Evolutionary conservation across 2,113 vertebrate genomes (phyloP).

Genomic region (Mormoops blainvillei): DNA sequence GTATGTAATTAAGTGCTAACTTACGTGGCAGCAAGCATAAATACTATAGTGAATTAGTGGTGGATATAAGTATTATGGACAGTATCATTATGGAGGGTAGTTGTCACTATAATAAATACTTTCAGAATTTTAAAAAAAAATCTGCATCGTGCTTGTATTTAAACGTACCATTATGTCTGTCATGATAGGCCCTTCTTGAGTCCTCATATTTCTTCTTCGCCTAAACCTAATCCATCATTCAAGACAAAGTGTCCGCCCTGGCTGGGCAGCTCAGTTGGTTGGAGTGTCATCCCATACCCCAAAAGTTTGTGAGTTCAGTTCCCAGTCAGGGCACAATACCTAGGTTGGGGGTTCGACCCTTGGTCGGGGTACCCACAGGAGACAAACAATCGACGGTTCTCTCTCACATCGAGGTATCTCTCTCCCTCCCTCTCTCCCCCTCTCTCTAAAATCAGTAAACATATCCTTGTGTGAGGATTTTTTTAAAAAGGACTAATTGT

Average conservation of each 20-base stretch:
- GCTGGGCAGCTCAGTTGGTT: too few species aligned
- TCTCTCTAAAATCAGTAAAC: too few species aligned
- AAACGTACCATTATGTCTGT: background rate
- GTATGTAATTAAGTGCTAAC: background rate
- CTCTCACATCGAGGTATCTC: too few species aligned
- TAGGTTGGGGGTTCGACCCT: too few species aligned
- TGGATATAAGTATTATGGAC: background rate
- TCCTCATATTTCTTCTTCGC: background rate
- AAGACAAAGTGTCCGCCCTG: background rate
- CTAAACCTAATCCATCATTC: background rate
- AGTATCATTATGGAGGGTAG: background rate
- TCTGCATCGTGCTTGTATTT: background rate
- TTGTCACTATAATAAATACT: background rate
- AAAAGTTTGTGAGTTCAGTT: too few species aligned
- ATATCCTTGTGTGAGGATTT: too few species aligned
- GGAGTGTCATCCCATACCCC: too few species aligned
- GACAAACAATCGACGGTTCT: too few species aligned
- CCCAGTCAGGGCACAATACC: too few species aligned
- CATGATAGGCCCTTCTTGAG: background rate
- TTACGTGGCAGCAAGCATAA: background rate
- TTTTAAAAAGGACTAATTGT: background rate
- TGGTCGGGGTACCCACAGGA: too few species aligned
- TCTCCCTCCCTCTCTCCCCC: too few species aligned
- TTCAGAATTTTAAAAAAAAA: background rate
- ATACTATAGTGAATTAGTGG: background rate